Evolutionary conservation across 1,140 invertebrate species (phyloP).

Genomic region (Lucilia sericata): DNA sequence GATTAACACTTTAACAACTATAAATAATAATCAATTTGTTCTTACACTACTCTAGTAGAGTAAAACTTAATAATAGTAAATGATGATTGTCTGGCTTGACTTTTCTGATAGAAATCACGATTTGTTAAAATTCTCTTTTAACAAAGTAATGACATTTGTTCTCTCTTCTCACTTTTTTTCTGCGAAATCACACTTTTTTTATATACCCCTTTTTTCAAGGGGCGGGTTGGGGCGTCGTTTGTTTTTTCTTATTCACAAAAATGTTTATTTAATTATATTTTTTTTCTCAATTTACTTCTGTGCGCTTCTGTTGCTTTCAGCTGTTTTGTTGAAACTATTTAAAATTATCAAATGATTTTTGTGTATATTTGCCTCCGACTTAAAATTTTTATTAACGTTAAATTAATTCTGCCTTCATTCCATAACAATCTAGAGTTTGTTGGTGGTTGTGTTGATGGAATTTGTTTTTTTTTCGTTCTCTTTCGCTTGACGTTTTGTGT

Average conservation of each 20-base stretch:
- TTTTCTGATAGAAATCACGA: neutral
- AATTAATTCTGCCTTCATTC: too few species aligned
- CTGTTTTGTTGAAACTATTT: neutral
- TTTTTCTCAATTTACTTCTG: neutral
- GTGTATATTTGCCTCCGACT: too few species aligned
- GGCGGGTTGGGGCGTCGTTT: neutral
- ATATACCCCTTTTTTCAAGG: neutral
- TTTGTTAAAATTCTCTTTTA: neutral
- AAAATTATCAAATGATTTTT: neutral
- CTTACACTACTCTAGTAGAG: neutral
- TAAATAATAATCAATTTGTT: neutral
- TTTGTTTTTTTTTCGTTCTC: too few species aligned
- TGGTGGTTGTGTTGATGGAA: too few species aligned
- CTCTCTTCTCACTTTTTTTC: neutral
- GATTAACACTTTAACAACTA: neutral
- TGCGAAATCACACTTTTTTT: neutral
- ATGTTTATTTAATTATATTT: neutral
- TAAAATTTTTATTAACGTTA: too few species aligned
- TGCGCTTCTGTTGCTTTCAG: neutral
- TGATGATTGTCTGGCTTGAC: neutral
- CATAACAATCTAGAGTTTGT: too few species aligned
- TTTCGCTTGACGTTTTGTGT: too few species aligned
- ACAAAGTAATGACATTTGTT: neutral
- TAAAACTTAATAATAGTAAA: neutral
- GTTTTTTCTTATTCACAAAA: neutral